Evolutionary conservation across 2,113 vertebrate genomes (phyloP).

Genomic region (Suncus etruscus): DNA sequence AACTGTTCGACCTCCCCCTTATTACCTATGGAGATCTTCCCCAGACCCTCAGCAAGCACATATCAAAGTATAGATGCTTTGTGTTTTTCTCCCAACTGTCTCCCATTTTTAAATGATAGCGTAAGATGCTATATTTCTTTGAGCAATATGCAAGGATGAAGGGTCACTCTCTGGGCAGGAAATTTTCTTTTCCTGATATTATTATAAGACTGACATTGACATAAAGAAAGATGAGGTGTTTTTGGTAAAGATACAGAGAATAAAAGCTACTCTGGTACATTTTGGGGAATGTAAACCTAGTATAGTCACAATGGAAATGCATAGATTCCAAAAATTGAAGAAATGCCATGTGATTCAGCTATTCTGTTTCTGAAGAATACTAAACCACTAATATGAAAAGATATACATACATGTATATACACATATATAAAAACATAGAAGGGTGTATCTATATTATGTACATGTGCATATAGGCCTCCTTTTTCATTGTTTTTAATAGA

Average conservation of each 20-base stretch:
- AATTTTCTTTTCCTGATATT: conserved; percentile 21
- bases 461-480: background rate
- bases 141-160: background rate
- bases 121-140: conserved; percentile 32
- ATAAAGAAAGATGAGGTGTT: background rate
- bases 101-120: background rate
- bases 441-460: too few relatives aligned
- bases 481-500: background rate
- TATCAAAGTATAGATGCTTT: background rate
- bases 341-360: background rate
- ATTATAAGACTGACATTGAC: background rate
- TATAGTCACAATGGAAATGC: background rate
- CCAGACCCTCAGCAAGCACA: background rate
- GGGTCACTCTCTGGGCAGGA: background rate
- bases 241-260: background rate
- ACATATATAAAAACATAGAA: background rate
- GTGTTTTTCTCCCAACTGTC: background rate
- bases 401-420: background rate
- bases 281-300: background rate
- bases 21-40: background rate
- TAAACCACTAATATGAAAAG: background rate
- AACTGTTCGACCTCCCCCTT: background rate
- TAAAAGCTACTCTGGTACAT: background rate
- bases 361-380: background rate
- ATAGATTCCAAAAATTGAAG: background rate